Evolutionary conservation across 1,140 invertebrate genomes (phyloP).

Genomic region (Drusus annulatus): DNA sequence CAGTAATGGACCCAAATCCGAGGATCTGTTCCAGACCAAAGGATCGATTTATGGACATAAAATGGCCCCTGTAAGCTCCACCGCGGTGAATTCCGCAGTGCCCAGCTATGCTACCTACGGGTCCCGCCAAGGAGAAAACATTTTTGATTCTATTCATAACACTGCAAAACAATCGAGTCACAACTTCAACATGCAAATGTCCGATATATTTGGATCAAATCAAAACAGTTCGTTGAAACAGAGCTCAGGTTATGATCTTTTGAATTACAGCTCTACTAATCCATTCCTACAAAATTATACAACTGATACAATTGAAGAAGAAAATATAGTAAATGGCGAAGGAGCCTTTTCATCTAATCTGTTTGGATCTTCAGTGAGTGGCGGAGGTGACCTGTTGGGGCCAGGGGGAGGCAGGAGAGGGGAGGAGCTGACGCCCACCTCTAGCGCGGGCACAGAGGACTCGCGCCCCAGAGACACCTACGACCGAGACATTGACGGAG

Average conservation of each 20-base stretch:
- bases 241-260: conserved; percentile 60
- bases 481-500: conserved; percentile 73
- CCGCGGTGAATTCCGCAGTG: conserved; percentile 53
- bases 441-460: conserved; percentile 75
- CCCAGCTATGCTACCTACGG: conserved; percentile 55
- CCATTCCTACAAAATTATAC: conserved; percentile 74
- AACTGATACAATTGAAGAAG: conserved; percentile 58
- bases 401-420: conserved; percentile 56
- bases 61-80: conserved; percentile 54
- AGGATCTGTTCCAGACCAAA: conserved; percentile 47
- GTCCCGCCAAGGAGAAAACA: conserved; percentile 33
- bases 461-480: conserved; percentile 71
- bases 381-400: conserved; percentile 50
- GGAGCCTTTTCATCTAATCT: conserved; percentile 48
- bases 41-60: conserved; percentile 53
- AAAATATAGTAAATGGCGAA: conserved; percentile 56
- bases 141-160: conserved; percentile 37
- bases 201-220: conserved; percentile 47
- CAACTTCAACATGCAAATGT: conserved; percentile 25
- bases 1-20: conserved; percentile 37
- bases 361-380: conserved; percentile 50
- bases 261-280: conserved; percentile 72
- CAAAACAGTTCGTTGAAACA: conserved; percentile 49
- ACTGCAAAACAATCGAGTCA: conserved; percentile 33
- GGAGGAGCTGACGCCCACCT: conserved; percentile 74